Evolutionary conservation across 2,888 invertebrate genomes (phyloP).

Genomic region (Dryobotodes eremita): DNA sequence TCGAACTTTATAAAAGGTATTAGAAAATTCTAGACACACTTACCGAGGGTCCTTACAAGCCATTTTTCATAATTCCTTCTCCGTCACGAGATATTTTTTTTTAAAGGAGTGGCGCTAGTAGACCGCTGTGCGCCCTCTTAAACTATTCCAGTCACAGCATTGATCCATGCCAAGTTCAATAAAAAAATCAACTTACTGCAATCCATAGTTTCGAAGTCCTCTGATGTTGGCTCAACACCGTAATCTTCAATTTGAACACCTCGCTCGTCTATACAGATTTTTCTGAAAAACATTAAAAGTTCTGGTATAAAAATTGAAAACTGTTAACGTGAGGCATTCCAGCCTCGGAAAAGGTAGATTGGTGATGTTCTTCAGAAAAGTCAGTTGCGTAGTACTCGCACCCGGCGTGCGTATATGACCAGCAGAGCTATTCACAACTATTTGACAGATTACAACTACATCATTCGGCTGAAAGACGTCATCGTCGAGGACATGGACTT

Average conservation of each 20-base stretch:
- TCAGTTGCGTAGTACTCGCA: neutral
- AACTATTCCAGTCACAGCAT: neutral
- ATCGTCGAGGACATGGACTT: too few species aligned
- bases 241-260: conserved; percentile 90
- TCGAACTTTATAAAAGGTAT: too few species aligned
- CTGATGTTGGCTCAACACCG: conserved; percentile 80
- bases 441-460: too few species aligned
- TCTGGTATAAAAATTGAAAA: neutral
- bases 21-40: too few species aligned
- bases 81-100: too few species aligned
- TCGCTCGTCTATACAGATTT: conserved; percentile 91
- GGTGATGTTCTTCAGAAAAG: neutral
- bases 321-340: neutral
- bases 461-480: too few species aligned
- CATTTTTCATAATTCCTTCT: too few species aligned
- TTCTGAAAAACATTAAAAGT: conserved; percentile 78
- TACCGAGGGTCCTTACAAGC: too few species aligned
- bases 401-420: neutral
- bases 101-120: too few species aligned
- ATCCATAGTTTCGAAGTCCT: conserved; percentile 87
- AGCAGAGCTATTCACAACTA: too few species aligned
- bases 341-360: neutral
- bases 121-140: too few species aligned
- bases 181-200: conserved; percentile 90
- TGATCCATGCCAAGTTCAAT: neutral